Evolutionary conservation across 2,797 vertebrate genomes (phyloP).

Genomic region (Craterocephalus amniculus): DNA sequence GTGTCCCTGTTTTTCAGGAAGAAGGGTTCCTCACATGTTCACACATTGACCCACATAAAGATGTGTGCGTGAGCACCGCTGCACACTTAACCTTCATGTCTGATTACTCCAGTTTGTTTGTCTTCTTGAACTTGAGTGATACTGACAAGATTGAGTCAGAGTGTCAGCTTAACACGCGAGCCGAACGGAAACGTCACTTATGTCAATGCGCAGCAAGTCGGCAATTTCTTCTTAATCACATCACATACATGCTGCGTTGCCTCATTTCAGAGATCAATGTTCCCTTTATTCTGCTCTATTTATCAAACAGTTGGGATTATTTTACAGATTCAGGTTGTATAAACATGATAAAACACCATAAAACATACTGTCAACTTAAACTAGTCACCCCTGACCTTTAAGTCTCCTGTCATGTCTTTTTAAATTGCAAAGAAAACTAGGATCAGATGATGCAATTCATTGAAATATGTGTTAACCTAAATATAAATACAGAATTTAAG

Average conservation of each 20-base stretch:
- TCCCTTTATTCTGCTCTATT: no score
- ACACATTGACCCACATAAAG: constrained; percentile 54
- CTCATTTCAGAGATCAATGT: not conserved
- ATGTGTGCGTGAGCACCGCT: constrained; percentile 3
- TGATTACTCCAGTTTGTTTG: constrained; percentile 33
- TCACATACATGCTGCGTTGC: not conserved
- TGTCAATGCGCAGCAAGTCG: not conserved
- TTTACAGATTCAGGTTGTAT: not conserved
- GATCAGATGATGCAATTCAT: not conserved
- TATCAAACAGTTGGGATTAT: not conserved
- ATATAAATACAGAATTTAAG: not conserved
- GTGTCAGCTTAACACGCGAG: constrained; percentile 7
- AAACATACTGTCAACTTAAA: not conserved
- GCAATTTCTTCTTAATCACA: not conserved
- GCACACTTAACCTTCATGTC: constrained; percentile 38
- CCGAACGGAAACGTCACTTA: not conserved
- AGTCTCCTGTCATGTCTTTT: not conserved
- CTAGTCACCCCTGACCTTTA: not conserved
- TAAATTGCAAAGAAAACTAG: not conserved
- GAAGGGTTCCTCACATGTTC: constrained; percentile 9
- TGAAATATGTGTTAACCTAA: not conserved
- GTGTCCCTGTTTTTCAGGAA: constrained; percentile 24
- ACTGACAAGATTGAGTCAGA: constrained; percentile 29
- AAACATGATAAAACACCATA: not conserved
- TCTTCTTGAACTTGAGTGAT: constrained; percentile 36